These are phyloP conservation scores for Amphipyra berbera DNA, from an alignment of 2,888 invertebrate species.

Conservation along the genomic window DNA sequence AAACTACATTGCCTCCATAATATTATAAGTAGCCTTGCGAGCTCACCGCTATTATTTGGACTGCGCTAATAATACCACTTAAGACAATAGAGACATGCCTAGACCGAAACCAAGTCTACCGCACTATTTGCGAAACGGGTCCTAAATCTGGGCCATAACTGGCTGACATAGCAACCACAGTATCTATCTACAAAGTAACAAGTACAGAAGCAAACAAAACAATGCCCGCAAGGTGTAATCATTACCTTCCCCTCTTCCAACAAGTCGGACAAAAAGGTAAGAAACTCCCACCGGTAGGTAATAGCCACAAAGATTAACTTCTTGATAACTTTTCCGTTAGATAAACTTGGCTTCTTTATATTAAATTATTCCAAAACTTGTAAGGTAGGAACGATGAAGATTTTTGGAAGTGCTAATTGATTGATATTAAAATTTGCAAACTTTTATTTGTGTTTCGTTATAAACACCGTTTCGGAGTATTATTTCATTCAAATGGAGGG, in stretches of 20 bases:
- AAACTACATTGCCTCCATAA: too few relatives aligned
- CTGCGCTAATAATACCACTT: too few relatives aligned
- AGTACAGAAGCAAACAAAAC: slow-evolving; percentile 45
- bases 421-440: slow-evolving; percentile 74
- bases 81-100: not conserved
- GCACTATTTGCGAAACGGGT: slow-evolving; percentile 29
- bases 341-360: slow-evolving; percentile 80
- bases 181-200: slow-evolving; percentile 43
- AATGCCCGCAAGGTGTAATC: slow-evolving; percentile 48
- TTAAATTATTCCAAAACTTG: slow-evolving; percentile 83
- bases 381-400: slow-evolving; percentile 66
- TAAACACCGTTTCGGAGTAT: slow-evolving; percentile 36
- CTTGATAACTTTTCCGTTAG: slow-evolving; percentile 74
- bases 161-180: slow-evolving; percentile 39
- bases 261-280: slow-evolving; percentile 53
- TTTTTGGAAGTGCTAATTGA: slow-evolving; percentile 78
- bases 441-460: slow-evolving; percentile 52
- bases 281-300: slow-evolving; percentile 59
- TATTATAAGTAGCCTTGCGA: too few relatives aligned
- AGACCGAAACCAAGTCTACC: slow-evolving; percentile 30
- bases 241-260: slow-evolving; percentile 38
- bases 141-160: slow-evolving; percentile 35
- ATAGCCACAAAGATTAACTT: slow-evolving; percentile 79
- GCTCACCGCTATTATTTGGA: too few relatives aligned
- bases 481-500: slow-evolving; percentile 34